Evolutionary conservation across 2,797 vertebrate species (phyloP), one percentile per base, ranked within the genome.

Genomic region (Sparidentex hasta): DNA sequence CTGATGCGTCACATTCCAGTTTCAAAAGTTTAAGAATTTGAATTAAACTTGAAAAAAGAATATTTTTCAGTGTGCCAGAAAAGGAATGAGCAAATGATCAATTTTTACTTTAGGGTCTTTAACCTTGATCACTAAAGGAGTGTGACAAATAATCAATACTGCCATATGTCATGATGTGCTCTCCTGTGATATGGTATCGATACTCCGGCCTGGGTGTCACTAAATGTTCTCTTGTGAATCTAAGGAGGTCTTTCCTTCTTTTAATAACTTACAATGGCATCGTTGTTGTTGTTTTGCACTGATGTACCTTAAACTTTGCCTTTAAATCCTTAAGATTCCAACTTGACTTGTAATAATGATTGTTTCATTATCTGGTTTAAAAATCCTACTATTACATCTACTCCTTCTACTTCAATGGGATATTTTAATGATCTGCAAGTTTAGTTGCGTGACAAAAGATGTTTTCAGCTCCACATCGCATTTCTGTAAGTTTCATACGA

Each of bases 121-220:
- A 77, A 74, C 66, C 70, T 55, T 77, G 51, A 82, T 82, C 71
- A 71, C n/a, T 3, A 13, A 74, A 69, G 23, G 48, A 52, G 33
- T 55, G 48, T 52, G 75, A 79, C 72, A 72, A 70, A 48, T 73
- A 70, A 78, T 84, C 65, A 77, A 79, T 81, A 62, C 38, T 13
- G 46, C 13, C 20, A 74, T 76, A 71, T 74, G 66, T 77, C 73
- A 41, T 48, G 23, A 59, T 62, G 69, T 44, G 41, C 48, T 71
- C 59, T 74, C 65, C 65, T 76, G 81, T 65, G 63, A 82, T 74
- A 50, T 50, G 29, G 74, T 75, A 75, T 86, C 50, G 2, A 86
- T 83, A 71, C 55, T 67, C 75, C 18, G 25, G 17, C 7, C 0
- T 11, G 46, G 9, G 14, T 17, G 52, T 51, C 7, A 6, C 18